These are phyloP conservation scores for Pagetopsis macropterus DNA, from an alignment of 2,797 vertebrate species.

Conservation along the genomic window DNA sequence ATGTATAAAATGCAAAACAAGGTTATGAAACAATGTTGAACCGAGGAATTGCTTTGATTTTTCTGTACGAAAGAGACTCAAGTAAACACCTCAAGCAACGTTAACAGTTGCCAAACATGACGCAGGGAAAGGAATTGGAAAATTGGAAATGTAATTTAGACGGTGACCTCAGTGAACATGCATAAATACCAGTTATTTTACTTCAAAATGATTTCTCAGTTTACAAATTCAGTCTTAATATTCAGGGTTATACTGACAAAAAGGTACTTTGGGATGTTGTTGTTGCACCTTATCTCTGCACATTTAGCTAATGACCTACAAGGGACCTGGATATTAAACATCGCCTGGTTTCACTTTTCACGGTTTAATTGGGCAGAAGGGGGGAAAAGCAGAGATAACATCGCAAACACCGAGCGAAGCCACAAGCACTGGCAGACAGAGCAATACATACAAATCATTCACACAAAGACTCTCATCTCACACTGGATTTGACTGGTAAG, in stretches of 20 bases:
- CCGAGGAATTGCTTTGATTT: neutral
- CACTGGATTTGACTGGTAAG: slow-evolving; percentile 5
- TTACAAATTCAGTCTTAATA: neutral
- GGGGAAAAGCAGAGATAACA: slow-evolving; percentile 56
- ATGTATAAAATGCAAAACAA: neutral
- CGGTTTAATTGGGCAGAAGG: slow-evolving; percentile 60
- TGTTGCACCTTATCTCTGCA: slow-evolving; percentile 30
- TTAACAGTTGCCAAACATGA: neutral
- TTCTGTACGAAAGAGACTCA: neutral
- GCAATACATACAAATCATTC: slow-evolving; percentile 41
- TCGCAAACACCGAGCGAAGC: slow-evolving; percentile 39
- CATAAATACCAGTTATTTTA: slow-evolving; percentile 1
- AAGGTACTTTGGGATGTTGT: neutral
- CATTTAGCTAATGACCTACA: slow-evolving; percentile 52
- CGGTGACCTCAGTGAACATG: slow-evolving; percentile 5
- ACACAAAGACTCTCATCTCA: slow-evolving; percentile 22
- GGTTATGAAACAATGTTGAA: neutral
- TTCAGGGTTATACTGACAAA: neutral
- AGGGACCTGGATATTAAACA: slow-evolving; percentile 57
- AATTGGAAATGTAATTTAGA: slow-evolving; percentile 8
- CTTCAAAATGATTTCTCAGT: neutral
- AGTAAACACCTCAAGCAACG: neutral
- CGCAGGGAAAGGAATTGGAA: neutral
- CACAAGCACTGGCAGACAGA: neutral
- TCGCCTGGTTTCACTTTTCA: slow-evolving; percentile 53